Percentiles rank a stretch among this genome's conserved stretches.
Evolutionary conservation across 1,140 invertebrate species (phyloP).

Genomic region (Triops cancriformis): DNA sequence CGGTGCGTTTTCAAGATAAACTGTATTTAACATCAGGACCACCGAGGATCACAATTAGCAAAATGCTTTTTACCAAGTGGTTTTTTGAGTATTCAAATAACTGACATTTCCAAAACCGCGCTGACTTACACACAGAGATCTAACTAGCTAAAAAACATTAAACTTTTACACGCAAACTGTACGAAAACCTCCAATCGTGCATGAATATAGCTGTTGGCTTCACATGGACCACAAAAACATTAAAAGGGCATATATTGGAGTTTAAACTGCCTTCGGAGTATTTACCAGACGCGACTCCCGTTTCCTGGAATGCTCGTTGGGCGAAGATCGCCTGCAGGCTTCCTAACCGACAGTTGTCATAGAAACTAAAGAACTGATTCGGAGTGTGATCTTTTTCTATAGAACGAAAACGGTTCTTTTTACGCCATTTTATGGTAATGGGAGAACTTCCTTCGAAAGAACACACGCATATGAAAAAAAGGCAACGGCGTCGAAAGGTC

Average conservation of each 20-base stretch:
- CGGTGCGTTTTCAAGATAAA: no score
- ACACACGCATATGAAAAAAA: not conserved
- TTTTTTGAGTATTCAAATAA: no score
- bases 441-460: not conserved
- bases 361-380: not conserved
- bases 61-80: no score
- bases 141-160: no score
- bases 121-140: no score
- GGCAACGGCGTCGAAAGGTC: not conserved
- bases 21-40: no score
- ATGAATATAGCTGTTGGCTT: no score
- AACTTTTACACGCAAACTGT: no score
- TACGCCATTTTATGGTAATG: not conserved
- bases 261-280: not conserved
- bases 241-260: not conserved
- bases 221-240: no score
- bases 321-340: not conserved
- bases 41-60: no score
- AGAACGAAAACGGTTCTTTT: not conserved
- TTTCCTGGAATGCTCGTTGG: not conserved
- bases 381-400: not conserved
- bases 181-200: no score
- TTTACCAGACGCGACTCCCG: constrained; percentile 1
- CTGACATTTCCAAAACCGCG: no score
- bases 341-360: not conserved